Evolutionary conservation across 2,113 vertebrate species (phyloP).

Genomic region (Ovis aries): ARS-UI_Ramb_v3.0 NC_056064.1:58885501-58886000

Average conservation of each 20-base stretch:
- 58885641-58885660: constrained; percentile 68
- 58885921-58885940: neutral
- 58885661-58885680: constrained; percentile 61
- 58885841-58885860: neutral
- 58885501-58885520: constrained; percentile 71
- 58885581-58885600: constrained; percentile 61
- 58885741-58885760: constrained; percentile 4
- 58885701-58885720: constrained; percentile 60
- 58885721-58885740: constrained; percentile 33
- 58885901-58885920: neutral
- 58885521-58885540: constrained; percentile 74
- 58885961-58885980: neutral
- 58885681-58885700: constrained; percentile 70
- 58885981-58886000: neutral
- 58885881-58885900: neutral
- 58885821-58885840: constrained; percentile 2
- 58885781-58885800: neutral
- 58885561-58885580: constrained; percentile 73
- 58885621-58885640: constrained; percentile 71
- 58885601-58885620: constrained; percentile 64
- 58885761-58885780: neutral
- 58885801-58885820: neutral
- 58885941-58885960: neutral
- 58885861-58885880: neutral
- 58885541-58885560: constrained; percentile 74